These are phyloP conservation scores for Lithosia quadra DNA, from an alignment of 2,888 invertebrate species.

Conservation along the genomic window DNA sequence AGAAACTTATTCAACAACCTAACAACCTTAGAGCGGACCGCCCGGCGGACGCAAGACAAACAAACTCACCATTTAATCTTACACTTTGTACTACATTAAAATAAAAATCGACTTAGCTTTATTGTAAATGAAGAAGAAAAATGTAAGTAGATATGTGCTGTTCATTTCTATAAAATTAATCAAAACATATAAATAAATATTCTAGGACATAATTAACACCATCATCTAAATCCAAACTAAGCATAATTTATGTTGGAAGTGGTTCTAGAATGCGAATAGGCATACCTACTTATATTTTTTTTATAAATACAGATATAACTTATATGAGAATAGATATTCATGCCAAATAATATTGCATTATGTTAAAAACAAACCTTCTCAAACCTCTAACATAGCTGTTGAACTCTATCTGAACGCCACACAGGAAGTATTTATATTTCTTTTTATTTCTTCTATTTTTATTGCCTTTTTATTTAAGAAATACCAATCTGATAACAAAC, in stretches of 20 bases:
- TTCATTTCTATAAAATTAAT: neutral
- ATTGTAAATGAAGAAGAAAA: slow-evolving; percentile 16
- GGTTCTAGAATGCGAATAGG: too few species aligned
- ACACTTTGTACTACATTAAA: slow-evolving; percentile 73
- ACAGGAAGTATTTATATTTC: too few species aligned
- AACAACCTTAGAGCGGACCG: slow-evolving; percentile 86
- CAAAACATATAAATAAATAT: too few species aligned
- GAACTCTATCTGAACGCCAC: neutral
- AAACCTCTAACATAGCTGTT: neutral
- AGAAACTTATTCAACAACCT: slow-evolving; percentile 88
- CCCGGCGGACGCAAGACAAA: slow-evolving; percentile 81
- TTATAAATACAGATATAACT: too few species aligned
- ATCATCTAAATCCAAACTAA: too few species aligned
- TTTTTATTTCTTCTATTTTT: too few species aligned
- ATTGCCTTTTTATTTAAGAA: neutral
- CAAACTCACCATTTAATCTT: slow-evolving; percentile 83
- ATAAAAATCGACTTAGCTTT: slow-evolving; percentile 54
- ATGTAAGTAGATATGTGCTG: slow-evolving; percentile 16
- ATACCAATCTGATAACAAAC: neutral
- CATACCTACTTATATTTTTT: too few species aligned
- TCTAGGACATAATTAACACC: too few species aligned
- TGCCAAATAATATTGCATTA: too few species aligned
- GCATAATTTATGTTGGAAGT: too few species aligned
- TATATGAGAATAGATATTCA: too few species aligned
- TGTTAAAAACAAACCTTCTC: too few species aligned